phyloP scores from a whole-genome alignment of 2,797 vertebrate genomes.

The Melanotaenia boesemani region DNA sequence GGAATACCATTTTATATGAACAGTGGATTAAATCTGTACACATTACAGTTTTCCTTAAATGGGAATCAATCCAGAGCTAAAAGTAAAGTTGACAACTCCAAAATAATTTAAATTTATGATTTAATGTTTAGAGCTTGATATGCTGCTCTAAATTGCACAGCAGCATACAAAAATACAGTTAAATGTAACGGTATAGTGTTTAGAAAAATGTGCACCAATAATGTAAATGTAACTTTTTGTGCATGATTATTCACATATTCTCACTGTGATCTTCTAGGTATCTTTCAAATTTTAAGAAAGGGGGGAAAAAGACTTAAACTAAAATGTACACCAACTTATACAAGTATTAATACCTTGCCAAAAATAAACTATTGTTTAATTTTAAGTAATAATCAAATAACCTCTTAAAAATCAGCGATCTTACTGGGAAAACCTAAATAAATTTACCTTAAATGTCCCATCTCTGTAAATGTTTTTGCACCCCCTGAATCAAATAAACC shows the following conservation, averaged over 20 bases:
- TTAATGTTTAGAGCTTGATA: background rate
- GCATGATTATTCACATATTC: background rate
- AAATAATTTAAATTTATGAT: background rate
- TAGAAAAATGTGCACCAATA: background rate
- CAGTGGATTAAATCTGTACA: background rate
- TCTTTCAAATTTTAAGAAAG: background rate
- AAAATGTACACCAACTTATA: background rate
- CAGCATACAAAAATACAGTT: background rate
- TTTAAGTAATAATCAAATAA: background rate
- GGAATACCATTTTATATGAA: background rate
- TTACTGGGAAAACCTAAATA: slow-evolving; percentile 27
- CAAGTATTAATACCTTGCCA: background rate
- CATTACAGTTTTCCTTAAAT: background rate
- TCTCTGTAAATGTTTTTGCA: slow-evolving; percentile 32
- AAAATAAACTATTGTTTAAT: background rate
- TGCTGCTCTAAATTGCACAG: background rate
- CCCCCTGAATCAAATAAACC: slow-evolving; percentile 58
- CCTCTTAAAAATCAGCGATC: slow-evolving; percentile 1
- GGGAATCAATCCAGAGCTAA: background rate
- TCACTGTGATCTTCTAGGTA: background rate
- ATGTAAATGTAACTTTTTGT: background rate
- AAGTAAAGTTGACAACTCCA: background rate
- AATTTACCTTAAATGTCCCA: slow-evolving; percentile 22
- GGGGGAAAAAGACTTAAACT: too few relatives aligned
- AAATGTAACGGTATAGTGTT: too few relatives aligned